These are phyloP conservation scores for Copidosoma floridanum DNA, from an alignment of 1,140 invertebrate genomes.

Conservation along the genomic window DNA sequence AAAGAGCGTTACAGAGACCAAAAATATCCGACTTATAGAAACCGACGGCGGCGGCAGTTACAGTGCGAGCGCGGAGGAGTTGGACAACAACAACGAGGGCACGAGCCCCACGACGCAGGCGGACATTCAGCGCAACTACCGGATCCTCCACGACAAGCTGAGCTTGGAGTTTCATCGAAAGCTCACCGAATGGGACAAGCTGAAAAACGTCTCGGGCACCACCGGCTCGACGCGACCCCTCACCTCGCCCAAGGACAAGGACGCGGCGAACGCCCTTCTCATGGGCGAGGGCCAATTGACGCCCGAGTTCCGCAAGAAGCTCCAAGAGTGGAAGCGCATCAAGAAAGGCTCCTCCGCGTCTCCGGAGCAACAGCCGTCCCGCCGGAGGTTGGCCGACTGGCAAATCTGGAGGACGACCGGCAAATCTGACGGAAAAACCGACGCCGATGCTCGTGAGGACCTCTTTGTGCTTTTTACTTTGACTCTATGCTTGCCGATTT, in stretches of 20 bases:
- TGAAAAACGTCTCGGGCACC: constrained; percentile 39
- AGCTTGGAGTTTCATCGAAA: constrained; percentile 72
- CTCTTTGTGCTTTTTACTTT: too few species aligned
- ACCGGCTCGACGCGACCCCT: background rate
- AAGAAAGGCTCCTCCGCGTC: constrained; percentile 58
- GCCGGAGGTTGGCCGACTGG: constrained; percentile 67
- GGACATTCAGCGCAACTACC: constrained; percentile 63
- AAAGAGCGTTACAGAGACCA: too few species aligned
- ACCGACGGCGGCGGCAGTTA: constrained; percentile 30
- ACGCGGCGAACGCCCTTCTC: constrained; percentile 36
- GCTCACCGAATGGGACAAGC: constrained; percentile 69
- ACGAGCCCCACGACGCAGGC: constrained; percentile 39
- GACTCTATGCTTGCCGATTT: too few species aligned
- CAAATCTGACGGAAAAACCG: constrained; percentile 37
- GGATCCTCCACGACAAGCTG: constrained; percentile 66
- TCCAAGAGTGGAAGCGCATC: constrained; percentile 81
- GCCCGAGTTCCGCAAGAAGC: constrained; percentile 76
- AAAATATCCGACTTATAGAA: constrained; percentile 7
- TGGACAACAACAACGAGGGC: constrained; percentile 30
- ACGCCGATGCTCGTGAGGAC: too few species aligned
- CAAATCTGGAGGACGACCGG: constrained; percentile 60
- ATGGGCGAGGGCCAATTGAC: constrained; percentile 67
- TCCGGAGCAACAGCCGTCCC: constrained; percentile 34
- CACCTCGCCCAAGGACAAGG: constrained; percentile 25
- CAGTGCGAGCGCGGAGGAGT: constrained; percentile 39